phyloP scores from a whole-genome alignment of 1,140 invertebrate genomes.

The Lutraria rhynchaena region DNA sequence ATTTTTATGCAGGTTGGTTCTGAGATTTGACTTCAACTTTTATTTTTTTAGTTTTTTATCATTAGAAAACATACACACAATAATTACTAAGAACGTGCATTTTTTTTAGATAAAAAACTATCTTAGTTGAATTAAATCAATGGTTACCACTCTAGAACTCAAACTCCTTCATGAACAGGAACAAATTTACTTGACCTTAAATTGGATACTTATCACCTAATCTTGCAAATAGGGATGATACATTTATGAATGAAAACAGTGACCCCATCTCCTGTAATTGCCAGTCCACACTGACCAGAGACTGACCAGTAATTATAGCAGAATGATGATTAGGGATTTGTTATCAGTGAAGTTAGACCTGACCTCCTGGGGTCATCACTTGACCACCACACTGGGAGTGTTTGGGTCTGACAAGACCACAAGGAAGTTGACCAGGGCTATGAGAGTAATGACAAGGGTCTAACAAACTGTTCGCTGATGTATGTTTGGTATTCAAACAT shows the following conservation, averaged over 20 bases:
- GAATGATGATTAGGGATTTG: constrained; percentile 17
- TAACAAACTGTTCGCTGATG: background rate
- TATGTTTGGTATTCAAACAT: too few relatives aligned
- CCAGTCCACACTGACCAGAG: constrained; percentile 20
- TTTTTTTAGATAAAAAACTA: too few relatives aligned
- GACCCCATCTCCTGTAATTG: constrained; percentile 9
- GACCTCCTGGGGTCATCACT: constrained; percentile 42
- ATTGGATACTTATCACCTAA: constrained; percentile 17
- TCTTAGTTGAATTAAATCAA: too few relatives aligned
- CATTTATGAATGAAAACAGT: constrained; percentile 35
- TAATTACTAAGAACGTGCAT: too few relatives aligned
- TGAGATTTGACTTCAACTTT: too few relatives aligned
- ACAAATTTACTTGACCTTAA: background rate
- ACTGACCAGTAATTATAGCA: constrained; percentile 25
- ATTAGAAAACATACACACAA: too few relatives aligned
- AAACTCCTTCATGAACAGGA: too few relatives aligned
- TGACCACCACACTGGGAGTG: constrained; percentile 7
- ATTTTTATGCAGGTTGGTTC: too few relatives aligned
- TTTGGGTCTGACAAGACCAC: constrained; percentile 13
- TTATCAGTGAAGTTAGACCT: constrained; percentile 9
- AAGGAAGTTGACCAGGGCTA: constrained; percentile 3
- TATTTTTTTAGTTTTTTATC: too few relatives aligned
- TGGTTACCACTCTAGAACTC: too few relatives aligned
- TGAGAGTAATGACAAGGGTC: background rate
- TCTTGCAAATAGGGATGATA: background rate